Conservation (phyloP, 2,888 invertebrate species). For the Oxystoma pomonae region DNA sequence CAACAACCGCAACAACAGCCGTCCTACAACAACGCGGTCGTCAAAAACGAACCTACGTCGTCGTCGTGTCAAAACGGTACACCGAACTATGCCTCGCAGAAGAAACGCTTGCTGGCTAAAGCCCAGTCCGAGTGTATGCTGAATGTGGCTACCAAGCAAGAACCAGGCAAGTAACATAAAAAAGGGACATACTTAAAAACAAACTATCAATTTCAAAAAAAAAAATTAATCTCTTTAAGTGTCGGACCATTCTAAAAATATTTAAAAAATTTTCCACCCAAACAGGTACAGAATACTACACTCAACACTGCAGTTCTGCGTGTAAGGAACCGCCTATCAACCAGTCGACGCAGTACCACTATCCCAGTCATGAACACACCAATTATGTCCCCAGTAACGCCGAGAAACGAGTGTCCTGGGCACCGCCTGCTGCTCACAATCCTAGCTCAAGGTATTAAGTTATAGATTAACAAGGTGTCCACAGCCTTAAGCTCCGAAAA, state of each 20-base stretch:
- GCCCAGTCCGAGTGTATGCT: slow-evolving; percentile 73
- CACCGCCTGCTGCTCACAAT: slow-evolving; percentile 47
- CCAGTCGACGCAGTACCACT: slow-evolving; percentile 12
- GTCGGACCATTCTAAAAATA: too few relatives aligned
- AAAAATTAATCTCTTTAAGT: too few relatives aligned
- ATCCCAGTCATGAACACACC: slow-evolving; percentile 36
- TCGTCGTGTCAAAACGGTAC: slow-evolving; percentile 39
- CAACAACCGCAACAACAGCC: slow-evolving; percentile 28
- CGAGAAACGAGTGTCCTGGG: slow-evolving; percentile 58
- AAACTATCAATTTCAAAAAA: too few relatives aligned
- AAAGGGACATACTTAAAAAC: too few relatives aligned
- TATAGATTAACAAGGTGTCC: too few relatives aligned
- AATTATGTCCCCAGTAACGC: slow-evolving; percentile 42
- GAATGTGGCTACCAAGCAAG: slow-evolving; percentile 59
- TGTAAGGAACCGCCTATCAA: slow-evolving; percentile 47
- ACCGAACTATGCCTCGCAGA: slow-evolving; percentile 62
- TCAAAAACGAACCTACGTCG: slow-evolving; percentile 52
- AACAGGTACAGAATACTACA: slow-evolving; percentile 26
- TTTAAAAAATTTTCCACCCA: too few relatives aligned
- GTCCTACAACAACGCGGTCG: slow-evolving; percentile 33
- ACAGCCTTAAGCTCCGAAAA: too few relatives aligned
- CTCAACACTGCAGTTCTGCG: slow-evolving; percentile 45
- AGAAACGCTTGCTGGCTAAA: slow-evolving; percentile 84
- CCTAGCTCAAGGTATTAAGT: slow-evolving; percentile 24
- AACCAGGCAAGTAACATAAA: slow-evolving; percentile 44